Conservation (phyloP, 2,113 vertebrate species). For the Sorex araneus region DNA sequence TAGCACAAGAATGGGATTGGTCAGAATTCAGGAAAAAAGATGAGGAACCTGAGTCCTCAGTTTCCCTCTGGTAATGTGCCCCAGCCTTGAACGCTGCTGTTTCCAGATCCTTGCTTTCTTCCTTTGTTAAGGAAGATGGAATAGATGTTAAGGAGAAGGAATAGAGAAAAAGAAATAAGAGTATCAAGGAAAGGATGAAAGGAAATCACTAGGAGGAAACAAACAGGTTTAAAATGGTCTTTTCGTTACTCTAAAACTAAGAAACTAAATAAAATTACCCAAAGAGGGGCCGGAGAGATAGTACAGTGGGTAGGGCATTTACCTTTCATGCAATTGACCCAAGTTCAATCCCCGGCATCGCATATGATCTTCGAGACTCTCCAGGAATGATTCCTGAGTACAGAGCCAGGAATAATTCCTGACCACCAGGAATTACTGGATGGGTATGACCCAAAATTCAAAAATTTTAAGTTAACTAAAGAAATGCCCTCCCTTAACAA, state of each 20-base stretch:
- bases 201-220: not conserved
- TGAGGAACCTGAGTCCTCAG: not conserved
- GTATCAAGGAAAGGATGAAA: not conserved
- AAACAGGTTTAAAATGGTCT: not conserved
- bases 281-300: too few species aligned
- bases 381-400: too few species aligned
- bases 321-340: too few species aligned
- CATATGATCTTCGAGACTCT: too few species aligned
- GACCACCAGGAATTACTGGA: too few species aligned
- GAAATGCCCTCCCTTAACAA: not conserved
- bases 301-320: too few species aligned
- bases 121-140: not conserved
- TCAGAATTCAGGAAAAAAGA: not conserved
- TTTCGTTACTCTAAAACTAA: not conserved
- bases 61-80: not conserved
- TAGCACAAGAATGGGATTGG: not conserved
- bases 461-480: not conserved
- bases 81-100: rapidly evolving
- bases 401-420: too few species aligned
- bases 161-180: not conserved
- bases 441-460: too few species aligned
- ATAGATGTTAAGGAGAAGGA: not conserved
- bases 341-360: too few species aligned
- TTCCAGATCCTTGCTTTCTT: not conserved
- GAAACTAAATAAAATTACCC: not conserved